Base-by-base conservation (phyloP, 2,888 invertebrate genomes). In the Catocala sponsa region DNA sequence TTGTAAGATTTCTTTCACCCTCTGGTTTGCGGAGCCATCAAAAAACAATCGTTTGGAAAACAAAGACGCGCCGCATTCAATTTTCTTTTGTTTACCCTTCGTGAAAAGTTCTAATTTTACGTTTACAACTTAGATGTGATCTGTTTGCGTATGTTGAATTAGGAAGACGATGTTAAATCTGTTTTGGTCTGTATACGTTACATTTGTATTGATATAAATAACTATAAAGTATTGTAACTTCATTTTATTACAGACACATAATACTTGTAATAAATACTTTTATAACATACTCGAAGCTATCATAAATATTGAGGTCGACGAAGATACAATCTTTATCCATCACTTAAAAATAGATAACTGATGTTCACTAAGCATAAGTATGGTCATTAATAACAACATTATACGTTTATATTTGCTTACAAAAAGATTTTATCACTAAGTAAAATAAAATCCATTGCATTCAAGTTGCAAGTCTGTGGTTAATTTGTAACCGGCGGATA, bases 271-370 rank as follows among this genome's bases (percentile, higher is more conserved):
- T 11, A 32, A 6, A 2, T 32, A 32, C 48, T 33, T n/a, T n/a
- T 35, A 25, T 46, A 58, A 12, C n/a, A 32, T 52, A 41, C 50
- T 61, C 44, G 57, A 63, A 67, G 55, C 55, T 48, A 68, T 68
- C 42, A 44, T 55, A 52, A 61, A 68, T 60, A 65, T 65, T 55
- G 25, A 58, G 72, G 68, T 71, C 72, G 62, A 68, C 51, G 64
- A 55, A 54, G 49, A 59, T 41, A 61, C 38, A 62, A 58, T 52
- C 25, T 60, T 48, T 50, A 65, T 43, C 49, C 51, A 58, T 54
- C 35, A 44, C 59, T 59, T 57, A 59, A 55, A 64, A 63, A 74
- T 65, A 71, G 35, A 59, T 49, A 46, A 54, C 55, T 57, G 42
- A 25, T 54, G 43, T 52, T 53, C 42, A 13, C 44, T 12, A 13